Conservation (phyloP, 2,113 vertebrate genomes). For the Electrona antarctica region DNA sequence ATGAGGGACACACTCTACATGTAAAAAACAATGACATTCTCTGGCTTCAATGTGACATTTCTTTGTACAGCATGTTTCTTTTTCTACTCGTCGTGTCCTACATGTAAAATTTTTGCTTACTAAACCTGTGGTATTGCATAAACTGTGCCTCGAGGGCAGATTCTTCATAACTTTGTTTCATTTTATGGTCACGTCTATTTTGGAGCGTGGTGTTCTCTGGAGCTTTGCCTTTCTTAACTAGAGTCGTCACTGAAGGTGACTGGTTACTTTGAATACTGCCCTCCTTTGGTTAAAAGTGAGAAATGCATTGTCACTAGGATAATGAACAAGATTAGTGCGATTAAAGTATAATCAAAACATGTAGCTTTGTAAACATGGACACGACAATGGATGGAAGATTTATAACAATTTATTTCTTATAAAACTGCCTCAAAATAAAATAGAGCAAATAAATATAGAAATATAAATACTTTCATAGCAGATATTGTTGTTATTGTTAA, state of each 20-base stretch:
- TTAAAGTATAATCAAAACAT: neutral
- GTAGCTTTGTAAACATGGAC: conserved; percentile 16
- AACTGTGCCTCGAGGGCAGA: conserved; percentile 29
- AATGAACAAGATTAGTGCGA: neutral
- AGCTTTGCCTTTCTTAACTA: conserved; percentile 13
- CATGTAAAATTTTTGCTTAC: neutral
- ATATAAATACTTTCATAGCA: conserved; percentile 63
- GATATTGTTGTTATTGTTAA: conserved; percentile 29
- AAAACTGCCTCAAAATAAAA: conserved; percentile 70
- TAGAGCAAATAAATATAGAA: conserved; percentile 66
- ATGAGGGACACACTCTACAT: conserved; percentile 28
- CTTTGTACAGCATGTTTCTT: conserved; percentile 23
- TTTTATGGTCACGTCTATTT: conserved; percentile 14
- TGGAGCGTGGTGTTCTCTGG: conserved; percentile 13
- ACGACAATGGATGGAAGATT: conserved; percentile 40
- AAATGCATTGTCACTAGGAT: conserved; percentile 38
- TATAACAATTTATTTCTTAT: conserved; percentile 72
- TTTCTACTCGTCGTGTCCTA: conserved; percentile 9
- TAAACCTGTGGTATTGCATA: conserved; percentile 26
- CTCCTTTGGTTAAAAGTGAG: conserved; percentile 52
- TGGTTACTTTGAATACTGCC: conserved; percentile 38
- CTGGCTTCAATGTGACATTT: conserved; percentile 14
- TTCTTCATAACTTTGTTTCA: conserved; percentile 31
- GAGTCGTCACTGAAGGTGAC: neutral
- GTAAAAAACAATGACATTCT: conserved; percentile 28